Base-by-base conservation (phyloP, 1,140 invertebrate genomes). In the Chymomyza costata region DNA sequence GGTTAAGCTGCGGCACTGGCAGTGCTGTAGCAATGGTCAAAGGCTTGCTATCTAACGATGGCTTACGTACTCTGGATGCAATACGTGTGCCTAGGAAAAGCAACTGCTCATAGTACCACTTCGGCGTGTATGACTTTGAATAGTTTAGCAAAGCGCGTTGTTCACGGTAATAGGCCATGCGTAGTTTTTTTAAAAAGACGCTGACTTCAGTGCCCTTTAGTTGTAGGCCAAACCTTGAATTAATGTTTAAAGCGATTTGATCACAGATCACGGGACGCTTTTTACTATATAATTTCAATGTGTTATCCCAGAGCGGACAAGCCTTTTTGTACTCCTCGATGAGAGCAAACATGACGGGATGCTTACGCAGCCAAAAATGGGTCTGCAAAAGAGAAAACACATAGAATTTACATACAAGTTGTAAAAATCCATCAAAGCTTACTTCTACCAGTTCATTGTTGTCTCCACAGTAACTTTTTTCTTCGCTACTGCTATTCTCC, bases 291-390 rank as follows among this genome's bases (percentile, higher is more conserved):
- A 14, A 31, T 18, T 39, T 6, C 45, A 60, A n/a, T 2, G 30
- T 39, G 2, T 13, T 13, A 6, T 66, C 55, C 63, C 63, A 65
- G 7, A 65, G 54, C 19, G 30, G 30, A 1, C 21, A 44, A 0
- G 58, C 32, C 21, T 39, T n/a, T 39, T 65, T 39, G 21, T 48
- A 13, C n/a, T 66, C 48, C 2, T 32, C 34, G 2, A 66, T 66
- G 2, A 66, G 45, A 0, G 40, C 28, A 14, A 59, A n/a, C 63
- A 66, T 65, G 7, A 66, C 48, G 6, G 63, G 63, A 38, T 65
- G 48, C 39, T 48, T 19, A 7, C 35, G 39, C 15, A 66, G 16
- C 63, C 55, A 66, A 15, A 66, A 46, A 5, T 18, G 13, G n/a
- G n/a, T n/a, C n/a, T n/a, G n/a, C n/a, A n/a, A n/a, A n/a, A n/a